Evolutionary conservation across 2,888 invertebrate genomes (phyloP), one percentile per base, ranked within the genome.

Genomic region (Protodeltote pygarga): DNA sequence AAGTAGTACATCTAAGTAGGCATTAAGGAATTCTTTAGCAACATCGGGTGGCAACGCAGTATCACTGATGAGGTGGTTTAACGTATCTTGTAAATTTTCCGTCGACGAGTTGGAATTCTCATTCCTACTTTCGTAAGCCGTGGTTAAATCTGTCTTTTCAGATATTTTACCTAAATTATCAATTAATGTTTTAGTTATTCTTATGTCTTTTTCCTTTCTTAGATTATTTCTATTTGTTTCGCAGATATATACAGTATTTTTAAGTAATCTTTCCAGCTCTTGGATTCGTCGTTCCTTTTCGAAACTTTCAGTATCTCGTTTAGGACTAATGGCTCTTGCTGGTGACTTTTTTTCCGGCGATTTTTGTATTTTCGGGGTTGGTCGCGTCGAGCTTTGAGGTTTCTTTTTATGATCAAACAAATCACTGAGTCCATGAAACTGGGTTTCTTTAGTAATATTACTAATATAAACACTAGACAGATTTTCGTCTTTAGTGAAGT

Each of bases 241-340:
- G 54, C 82, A 87, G 10, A 82, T 61, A 23, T 90, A 91, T 0
- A 90, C 81, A 0, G 88, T 91, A 49, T 77, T 89, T 64, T 85
- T 86, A 0, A 91, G 65, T 11, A 89, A 47, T 55, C 65, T 79
- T 64, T 91, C 90, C 0, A 89, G 65, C 61, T 88, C 80, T 62
- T 88, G 87, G 49, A 89, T 77, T 9, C 76, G 79, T 40, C 75
- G 70, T 47, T 89, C 89, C 60, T 83, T 87, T 48, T 79, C 75
- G 34, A 67, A 81, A 51, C 83, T 86, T 6, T 78, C 75, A 5
- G 75, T 73, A 11, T 73, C 70, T 1, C 61, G 66, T 53, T 35
- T 67, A 8, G 73, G 68, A 32, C 55, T 72, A 11, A 49, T 54
- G 15, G 29, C 49, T 28, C 35, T 35, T 0, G 39, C 27, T 4